Base-by-base conservation (phyloP, 2,888 invertebrate species). In the Dione juno region DNA sequence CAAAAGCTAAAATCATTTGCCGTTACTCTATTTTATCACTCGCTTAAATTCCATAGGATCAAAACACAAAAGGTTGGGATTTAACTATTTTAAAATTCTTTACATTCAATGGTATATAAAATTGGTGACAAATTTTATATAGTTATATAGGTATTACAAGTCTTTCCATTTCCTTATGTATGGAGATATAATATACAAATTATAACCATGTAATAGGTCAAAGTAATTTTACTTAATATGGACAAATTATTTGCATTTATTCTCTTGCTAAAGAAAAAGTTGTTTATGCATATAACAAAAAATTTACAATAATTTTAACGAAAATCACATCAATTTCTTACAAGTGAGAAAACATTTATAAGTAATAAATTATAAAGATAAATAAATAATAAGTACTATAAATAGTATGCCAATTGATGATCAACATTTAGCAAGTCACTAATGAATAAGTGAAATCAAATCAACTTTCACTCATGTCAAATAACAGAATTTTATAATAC, bases 391-490 rank as follows among this genome's bases (percentile, higher is more conserved):
- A 40, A 41, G 19, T 43, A 28, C 10, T 21, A 5, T 21, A 59
- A 21, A 28, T 10, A 28, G 14, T 11, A 45, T 43, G 43, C n/a
- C 9, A 16, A n/a, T 37, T 37, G 11, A 41, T 14, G 41, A 43
- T 59, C 43, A 45, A 45, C 28, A 61, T 45, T 10, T 21, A 43
- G 28, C 43, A 37, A 43, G 48, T 64, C 48, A 53, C n/a, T n/a
- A 70, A 16, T 61, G 54, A 53, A 61, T 66, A 53, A 59, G 64
- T 66, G 61, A 66, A 72, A 72, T 41, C 69, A 66, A 72, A 72
- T 41, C 69, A 35, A 72, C 69, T 69, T 69, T 69, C 63, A 72
- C 69, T 69, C 48, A 66, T 21, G 19, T 19, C 48, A 71, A 54
- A 66, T 37, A 69, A 28, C n/a, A n/a, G 50, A n/a, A n/a, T n/a